Base-by-base conservation (phyloP, 2,113 vertebrate species). In the Coptodon bakossiorum region DNA sequence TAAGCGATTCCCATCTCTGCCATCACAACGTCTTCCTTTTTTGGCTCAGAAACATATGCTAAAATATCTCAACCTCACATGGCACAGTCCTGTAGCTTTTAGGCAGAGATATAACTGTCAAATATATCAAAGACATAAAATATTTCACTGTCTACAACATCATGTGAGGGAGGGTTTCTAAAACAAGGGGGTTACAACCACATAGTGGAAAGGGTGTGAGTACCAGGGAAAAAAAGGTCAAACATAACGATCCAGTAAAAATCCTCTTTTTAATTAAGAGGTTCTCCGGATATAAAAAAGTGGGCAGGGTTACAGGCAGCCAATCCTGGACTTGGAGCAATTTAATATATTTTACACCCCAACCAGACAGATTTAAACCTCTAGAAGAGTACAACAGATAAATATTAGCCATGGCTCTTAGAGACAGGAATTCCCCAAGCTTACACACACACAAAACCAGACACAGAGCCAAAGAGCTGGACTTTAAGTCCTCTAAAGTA, bases 41-140 rank as follows among this genome's bases (percentile, higher is more conserved):
- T 91, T 93, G 83, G 85, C 84, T 94, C 87, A 91, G 89, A 93
- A 92, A 95, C 80, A 94, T 78, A 90, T 90, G 24, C 88, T 94
- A 92, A 86, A 81, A 52, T 83, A 91, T 90, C 48, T 93, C 85
- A 93, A 91, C 29, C 84, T 94, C 88, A 93, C 84, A 91, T 88
- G 84, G 90, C 78, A 93, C 81, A 94, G 85, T 92, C 93, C 95
- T 95, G 93, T 86, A 94, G 93, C 91, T 94, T 92, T 93, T 93
- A 90, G 94, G 93, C 92, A 96, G 78, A 93, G 22, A 93, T 86
- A 94, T 94, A 86, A 95, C 93, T 93, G 91, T 93, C 81, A 93
- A 91, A 83, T 90, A 90, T 88, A 90, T 91, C 45, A 94, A 83
- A 87, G 81, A 80, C 86, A 94, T 71, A 12, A 87, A 82, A 91